A percentile compares a stretch with the other conserved stretches of the same genome.
These are phyloP conservation scores for Amiota mariae DNA, from an alignment of 2,888 invertebrate species.

Conservation along the genomic window DNA sequence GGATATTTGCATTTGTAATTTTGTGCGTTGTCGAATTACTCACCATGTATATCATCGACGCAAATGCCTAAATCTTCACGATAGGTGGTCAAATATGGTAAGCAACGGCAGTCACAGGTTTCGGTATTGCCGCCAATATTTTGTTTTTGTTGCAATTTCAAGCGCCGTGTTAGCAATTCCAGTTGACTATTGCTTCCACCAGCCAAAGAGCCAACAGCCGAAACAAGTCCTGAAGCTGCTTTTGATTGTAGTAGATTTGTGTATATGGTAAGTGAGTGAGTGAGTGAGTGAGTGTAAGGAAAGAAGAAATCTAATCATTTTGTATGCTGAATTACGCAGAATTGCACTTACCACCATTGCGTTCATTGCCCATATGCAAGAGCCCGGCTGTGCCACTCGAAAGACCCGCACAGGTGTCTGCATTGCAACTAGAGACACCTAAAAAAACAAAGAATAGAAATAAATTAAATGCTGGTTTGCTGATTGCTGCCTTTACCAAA, in stretches of 20 bases:
- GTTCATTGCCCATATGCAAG: conserved; percentile 54
- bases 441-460: conserved; percentile 46
- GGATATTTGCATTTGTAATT: conserved; percentile 9
- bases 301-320: conserved; percentile 21
- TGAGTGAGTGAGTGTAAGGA: neutral
- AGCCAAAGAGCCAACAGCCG: conserved; percentile 50
- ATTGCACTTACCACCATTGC: conserved; percentile 68
- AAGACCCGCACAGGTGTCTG: conserved; percentile 73
- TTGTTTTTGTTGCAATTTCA: conserved; percentile 50
- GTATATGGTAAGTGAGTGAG: neutral
- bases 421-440: conserved; percentile 70
- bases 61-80: conserved; percentile 89
- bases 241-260: too few species aligned
- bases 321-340: conserved; percentile 33
- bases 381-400: conserved; percentile 73
- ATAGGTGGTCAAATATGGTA: conserved; percentile 83
- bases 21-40: conserved; percentile 59
- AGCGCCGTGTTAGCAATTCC: conserved; percentile 60
- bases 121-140: conserved; percentile 45
- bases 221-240: conserved; percentile 39
- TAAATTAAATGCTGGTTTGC: conserved; percentile 22
- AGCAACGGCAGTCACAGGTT: conserved; percentile 85
- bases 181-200: conserved; percentile 48
- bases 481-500: neutral
- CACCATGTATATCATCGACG: conserved; percentile 89